Evolutionary conservation across 1,140 invertebrate genomes (phyloP).

Genomic region (Drosophila seguyi): DNA sequence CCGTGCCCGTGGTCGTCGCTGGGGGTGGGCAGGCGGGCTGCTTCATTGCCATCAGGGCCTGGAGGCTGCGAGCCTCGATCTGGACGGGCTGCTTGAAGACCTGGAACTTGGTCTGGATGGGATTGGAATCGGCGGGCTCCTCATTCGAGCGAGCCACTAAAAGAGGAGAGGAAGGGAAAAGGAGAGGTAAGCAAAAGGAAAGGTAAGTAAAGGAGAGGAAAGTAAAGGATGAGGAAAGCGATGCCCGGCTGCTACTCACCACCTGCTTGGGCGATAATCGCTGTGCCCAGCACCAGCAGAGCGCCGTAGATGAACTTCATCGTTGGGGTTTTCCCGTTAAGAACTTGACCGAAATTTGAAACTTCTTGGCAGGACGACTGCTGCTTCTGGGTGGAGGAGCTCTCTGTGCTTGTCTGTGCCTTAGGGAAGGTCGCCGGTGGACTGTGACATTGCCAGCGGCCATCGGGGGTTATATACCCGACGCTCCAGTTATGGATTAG

Average conservation of each 20-base stretch:
- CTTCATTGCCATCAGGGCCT: constrained; percentile 36
- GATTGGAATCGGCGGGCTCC: constrained; percentile 10
- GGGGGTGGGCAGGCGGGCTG: constrained; percentile 2
- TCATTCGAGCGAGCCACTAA: constrained; percentile 32
- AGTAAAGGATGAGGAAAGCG: too few relatives aligned
- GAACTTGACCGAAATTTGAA: neutral
- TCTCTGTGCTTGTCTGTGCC: constrained; percentile 36
- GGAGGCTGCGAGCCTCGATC: constrained; percentile 40
- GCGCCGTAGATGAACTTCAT: constrained; percentile 60
- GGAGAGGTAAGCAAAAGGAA: too few relatives aligned
- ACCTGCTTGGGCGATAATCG: constrained; percentile 44
- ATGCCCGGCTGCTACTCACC: too few relatives aligned
- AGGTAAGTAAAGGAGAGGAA: too few relatives aligned
- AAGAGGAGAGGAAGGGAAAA: too few relatives aligned
- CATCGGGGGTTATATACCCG: constrained; percentile 67
- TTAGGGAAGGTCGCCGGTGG: constrained; percentile 58
- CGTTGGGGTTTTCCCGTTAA: constrained; percentile 1
- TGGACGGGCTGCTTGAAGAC: constrained; percentile 25
- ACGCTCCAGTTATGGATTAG: constrained; percentile 45
- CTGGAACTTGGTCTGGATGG: constrained; percentile 11
- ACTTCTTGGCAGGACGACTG: constrained; percentile 3
- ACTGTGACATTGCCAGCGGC: constrained; percentile 66
- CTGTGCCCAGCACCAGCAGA: constrained; percentile 52
- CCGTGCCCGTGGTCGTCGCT: neutral
- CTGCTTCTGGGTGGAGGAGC: neutral